Evolutionary conservation across 2,888 invertebrate genomes (phyloP).

Genomic region (Cephalotes varians): DNA sequence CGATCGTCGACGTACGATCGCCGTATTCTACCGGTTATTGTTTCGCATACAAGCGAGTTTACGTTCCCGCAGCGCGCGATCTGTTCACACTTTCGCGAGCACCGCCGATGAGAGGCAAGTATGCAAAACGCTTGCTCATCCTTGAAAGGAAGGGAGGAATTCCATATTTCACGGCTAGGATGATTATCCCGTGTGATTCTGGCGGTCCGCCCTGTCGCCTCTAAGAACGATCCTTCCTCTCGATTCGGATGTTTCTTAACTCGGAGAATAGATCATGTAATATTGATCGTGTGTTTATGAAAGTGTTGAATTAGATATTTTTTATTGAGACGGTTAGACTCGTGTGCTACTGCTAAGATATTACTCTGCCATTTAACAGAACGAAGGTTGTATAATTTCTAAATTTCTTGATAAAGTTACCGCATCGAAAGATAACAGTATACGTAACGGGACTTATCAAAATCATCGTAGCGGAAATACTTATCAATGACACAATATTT

Average conservation of each 20-base stretch:
- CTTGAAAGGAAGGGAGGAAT: constrained; percentile 15
- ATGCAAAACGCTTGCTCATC: background rate
- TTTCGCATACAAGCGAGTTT: constrained; percentile 41
- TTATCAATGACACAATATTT: constrained; percentile 15
- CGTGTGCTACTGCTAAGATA: background rate
- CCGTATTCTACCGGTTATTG: constrained; percentile 30
- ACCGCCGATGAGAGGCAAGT: background rate
- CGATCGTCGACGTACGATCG: constrained; percentile 36
- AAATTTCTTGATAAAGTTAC: background rate
- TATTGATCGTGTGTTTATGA: constrained; percentile 1
- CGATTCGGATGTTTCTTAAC: background rate
- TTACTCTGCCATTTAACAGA: background rate
- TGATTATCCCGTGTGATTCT: background rate
- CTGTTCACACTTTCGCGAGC: constrained; percentile 15
- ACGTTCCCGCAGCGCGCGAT: constrained; percentile 3
- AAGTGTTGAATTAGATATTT: background rate
- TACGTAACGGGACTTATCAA: background rate
- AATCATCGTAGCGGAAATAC: constrained; percentile 5
- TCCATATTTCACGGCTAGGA: constrained; percentile 16
- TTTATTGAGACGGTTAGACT: background rate
- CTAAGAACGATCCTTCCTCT: background rate
- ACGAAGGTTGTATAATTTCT: background rate
- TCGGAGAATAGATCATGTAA: constrained; percentile 1
- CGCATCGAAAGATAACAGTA: background rate
- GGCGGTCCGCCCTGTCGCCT: background rate